phyloP scores from a whole-genome alignment of 1,140 invertebrate species.

The Geopemphigus sp. region DNA sequence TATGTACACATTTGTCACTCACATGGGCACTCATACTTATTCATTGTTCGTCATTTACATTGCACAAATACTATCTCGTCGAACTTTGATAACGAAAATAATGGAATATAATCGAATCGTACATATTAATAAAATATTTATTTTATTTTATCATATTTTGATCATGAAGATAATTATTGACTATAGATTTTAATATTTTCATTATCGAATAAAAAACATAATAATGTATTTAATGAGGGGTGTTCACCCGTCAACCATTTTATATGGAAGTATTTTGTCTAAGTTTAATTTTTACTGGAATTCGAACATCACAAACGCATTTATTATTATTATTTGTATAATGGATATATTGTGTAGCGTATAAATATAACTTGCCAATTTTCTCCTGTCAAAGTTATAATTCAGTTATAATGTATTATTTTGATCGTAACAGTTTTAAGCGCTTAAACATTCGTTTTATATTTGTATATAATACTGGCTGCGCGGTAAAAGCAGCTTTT shows the following conservation, averaged over 20 bases:
- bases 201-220: not conserved
- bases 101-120: not conserved
- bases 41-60: slow-evolving; percentile 9
- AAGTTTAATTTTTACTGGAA: not conserved
- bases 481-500: not conserved
- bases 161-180: slow-evolving; percentile 2
- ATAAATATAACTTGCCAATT: not conserved
- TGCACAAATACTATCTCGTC: not conserved
- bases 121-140: not conserved
- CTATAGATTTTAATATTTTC: not conserved
- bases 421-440: not conserved
- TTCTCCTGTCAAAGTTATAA: not conserved
- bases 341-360: not conserved
- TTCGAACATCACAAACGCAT: not conserved
- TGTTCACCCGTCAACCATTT: not conserved
- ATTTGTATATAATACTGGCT: not conserved
- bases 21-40: not conserved
- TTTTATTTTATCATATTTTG: not conserved
- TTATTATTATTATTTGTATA: not conserved
- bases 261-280: not conserved
- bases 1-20: not conserved
- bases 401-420: no score
- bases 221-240: not conserved
- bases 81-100: slow-evolving; percentile 9
- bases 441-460: not conserved